Evolutionary conservation across 1,140 invertebrate species (phyloP).

Genomic region (Neodiprion fabricii): DNA sequence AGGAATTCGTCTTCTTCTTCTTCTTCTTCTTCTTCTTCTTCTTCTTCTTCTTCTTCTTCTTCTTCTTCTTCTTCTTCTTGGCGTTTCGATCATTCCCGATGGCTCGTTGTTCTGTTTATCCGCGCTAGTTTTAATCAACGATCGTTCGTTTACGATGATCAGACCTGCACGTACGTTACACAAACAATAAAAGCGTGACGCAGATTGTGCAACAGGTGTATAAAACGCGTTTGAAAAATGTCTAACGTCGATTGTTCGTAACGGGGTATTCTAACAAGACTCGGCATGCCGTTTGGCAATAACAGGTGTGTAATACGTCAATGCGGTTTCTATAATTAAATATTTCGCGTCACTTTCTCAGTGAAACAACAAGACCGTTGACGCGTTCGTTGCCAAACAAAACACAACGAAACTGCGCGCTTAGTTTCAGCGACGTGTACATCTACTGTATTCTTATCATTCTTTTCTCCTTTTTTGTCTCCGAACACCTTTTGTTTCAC

Average conservation of each 20-base stretch:
- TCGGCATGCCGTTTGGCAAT: background rate
- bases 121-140: too few relatives aligned
- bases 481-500: background rate
- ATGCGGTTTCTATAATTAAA: background rate
- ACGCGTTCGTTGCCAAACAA: background rate
- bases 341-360: background rate
- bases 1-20: too few relatives aligned
- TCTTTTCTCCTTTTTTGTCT: too few relatives aligned
- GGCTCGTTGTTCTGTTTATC: too few relatives aligned
- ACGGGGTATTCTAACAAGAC: too few relatives aligned
- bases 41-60: background rate
- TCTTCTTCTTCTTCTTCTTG: background rate
- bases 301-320: slow-evolving; percentile 9
- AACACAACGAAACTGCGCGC: background rate
- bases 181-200: background rate
- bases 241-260: too few relatives aligned
- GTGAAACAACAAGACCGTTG: slow-evolving; percentile 8
- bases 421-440: background rate
- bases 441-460: too few relatives aligned
- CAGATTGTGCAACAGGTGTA: background rate
- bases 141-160: too few relatives aligned
- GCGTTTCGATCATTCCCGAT: too few relatives aligned
- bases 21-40: background rate
- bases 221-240: too few relatives aligned
- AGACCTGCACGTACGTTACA: background rate